Conservation (phyloP, 2,797 vertebrate genomes). For the Eulemur coronatus region DNA sequence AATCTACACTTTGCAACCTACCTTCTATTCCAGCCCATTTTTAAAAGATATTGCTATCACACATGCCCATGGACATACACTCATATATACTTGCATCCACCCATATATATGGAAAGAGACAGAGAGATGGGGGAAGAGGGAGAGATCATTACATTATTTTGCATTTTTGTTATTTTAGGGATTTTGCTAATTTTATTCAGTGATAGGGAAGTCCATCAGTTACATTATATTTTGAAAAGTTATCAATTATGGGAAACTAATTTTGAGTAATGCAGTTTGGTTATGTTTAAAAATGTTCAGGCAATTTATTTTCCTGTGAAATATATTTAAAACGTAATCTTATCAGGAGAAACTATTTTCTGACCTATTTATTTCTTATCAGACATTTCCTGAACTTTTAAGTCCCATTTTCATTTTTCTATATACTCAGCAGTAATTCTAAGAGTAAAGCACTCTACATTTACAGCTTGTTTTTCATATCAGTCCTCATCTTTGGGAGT, state of each 20-base stretch:
- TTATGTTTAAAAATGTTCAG: slow-evolving; percentile 60
- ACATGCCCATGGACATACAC: background rate
- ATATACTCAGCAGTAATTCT: slow-evolving; percentile 70
- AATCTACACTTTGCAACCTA: background rate
- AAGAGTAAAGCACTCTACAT: slow-evolving; percentile 43
- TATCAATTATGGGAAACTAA: slow-evolving; percentile 62
- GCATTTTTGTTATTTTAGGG: background rate
- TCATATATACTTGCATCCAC: rapidly evolving
- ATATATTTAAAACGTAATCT: slow-evolving; percentile 69
- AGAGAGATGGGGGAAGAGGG: background rate
- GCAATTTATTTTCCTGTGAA: slow-evolving; percentile 67
- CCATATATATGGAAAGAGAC: background rate
- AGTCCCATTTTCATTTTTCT: slow-evolving; percentile 46
- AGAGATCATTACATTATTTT: background rate
- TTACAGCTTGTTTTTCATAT: slow-evolving; percentile 60
- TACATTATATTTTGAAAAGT: slow-evolving; percentile 66
- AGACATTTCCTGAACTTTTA: slow-evolving; percentile 70
- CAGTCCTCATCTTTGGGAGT: slow-evolving; percentile 54
- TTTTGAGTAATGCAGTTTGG: slow-evolving; percentile 63
- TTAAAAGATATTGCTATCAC: background rate
- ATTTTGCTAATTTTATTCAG: slow-evolving; percentile 64
- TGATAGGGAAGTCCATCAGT: slow-evolving; percentile 32
- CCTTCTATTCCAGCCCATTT: background rate
- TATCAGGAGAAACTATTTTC: slow-evolving; percentile 74
- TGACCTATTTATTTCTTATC: slow-evolving; percentile 76